Evolutionary conservation across 2,113 vertebrate genomes (phyloP).

Genomic region (Hippoglossus stenolepis): DNA sequence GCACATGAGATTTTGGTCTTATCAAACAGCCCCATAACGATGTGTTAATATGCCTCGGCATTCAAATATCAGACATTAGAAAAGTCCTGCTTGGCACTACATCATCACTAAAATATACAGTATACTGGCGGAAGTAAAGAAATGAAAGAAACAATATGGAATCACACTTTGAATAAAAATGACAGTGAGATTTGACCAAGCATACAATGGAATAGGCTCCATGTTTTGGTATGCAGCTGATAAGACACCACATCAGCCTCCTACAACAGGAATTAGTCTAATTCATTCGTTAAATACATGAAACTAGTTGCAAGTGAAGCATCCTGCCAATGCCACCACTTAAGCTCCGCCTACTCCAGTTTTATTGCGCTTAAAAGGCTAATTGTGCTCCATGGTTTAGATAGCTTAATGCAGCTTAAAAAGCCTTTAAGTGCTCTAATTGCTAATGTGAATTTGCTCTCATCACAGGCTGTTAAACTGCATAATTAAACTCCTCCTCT

Average conservation of each 20-base stretch:
- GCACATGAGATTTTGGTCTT: no score
- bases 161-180: background rate
- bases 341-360: conserved; percentile 20
- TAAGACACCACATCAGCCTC: conserved; percentile 16
- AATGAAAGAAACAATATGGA: background rate
- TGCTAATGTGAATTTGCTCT: conserved; percentile 56
- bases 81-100: no score
- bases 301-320: conserved; percentile 41
- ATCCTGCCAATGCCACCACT: conserved; percentile 16
- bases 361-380: conserved; percentile 54
- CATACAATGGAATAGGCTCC: background rate
- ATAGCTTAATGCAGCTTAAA: conserved; percentile 65
- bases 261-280: background rate
- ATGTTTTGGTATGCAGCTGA: conserved; percentile 6
- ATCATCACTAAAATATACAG: no score
- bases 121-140: background rate
- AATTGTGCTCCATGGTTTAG: conserved; percentile 53
- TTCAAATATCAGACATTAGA: no score
- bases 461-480: conserved; percentile 57
- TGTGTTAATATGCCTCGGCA: no score
- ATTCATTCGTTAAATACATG: conserved; percentile 14
- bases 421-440: conserved; percentile 69
- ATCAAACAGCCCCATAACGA: no score
- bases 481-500: conserved; percentile 53
- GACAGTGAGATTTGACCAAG: conserved; percentile 9